These are phyloP conservation scores for Acinonyx jubatus DNA, from an alignment of 2,113 vertebrate species.

Conservation along the genomic window DNA sequence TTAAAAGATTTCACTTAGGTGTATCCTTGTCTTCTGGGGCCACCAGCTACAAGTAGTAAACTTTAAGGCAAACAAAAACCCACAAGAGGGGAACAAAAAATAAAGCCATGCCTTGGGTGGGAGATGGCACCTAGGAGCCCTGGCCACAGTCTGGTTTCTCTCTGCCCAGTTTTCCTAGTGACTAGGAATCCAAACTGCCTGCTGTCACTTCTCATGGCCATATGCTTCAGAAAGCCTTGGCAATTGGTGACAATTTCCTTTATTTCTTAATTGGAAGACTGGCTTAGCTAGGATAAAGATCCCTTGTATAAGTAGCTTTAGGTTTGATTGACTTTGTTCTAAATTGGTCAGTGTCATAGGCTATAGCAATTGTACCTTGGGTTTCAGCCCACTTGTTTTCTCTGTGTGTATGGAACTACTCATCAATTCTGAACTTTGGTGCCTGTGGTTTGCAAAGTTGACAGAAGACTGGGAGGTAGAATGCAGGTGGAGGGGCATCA, in stretches of 20 bases:
- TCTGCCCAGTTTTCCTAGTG: not conserved
- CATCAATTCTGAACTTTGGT: not conserved
- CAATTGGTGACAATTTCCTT: not conserved
- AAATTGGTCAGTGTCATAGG: not conserved
- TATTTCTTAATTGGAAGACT: not conserved
- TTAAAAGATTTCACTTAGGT: not conserved
- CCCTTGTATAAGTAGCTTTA: not conserved
- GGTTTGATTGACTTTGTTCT: not conserved
- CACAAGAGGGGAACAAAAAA: not conserved
- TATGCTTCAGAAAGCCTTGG: not conserved
- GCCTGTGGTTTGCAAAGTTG: not conserved
- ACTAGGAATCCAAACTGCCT: fast-evolving
- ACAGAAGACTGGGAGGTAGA: not conserved
- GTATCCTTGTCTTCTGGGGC: not conserved
- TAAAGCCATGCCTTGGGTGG: not conserved
- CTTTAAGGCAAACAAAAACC: not conserved
- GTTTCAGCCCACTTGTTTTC: not conserved
- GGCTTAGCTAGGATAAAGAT: not conserved
- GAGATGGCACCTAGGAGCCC: not conserved
- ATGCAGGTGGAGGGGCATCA: not conserved
- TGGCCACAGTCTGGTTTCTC: not conserved
- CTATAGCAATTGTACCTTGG: not conserved
- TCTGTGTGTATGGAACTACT: not conserved
- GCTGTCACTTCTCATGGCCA: not conserved
- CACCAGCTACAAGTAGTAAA: not conserved